Conservation (phyloP, 2,888 invertebrate genomes). For the Altica lythri region DNA sequence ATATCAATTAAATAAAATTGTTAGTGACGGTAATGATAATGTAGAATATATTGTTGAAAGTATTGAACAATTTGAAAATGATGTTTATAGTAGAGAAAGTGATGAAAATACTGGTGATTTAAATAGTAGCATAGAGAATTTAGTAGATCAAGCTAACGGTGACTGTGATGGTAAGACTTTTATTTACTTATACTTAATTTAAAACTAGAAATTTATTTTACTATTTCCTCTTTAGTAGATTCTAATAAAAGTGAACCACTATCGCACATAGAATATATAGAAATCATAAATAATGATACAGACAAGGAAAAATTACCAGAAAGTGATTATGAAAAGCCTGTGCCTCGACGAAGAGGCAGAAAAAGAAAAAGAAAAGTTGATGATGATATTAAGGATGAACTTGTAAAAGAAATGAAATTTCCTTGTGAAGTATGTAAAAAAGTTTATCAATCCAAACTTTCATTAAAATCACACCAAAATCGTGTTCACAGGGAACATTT, state of each 20-base stretch:
- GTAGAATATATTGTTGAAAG: no score
- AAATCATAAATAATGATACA: no score
- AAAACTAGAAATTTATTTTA: neutral
- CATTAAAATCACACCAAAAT: conserved; percentile 33
- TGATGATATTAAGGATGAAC: conserved; percentile 22
- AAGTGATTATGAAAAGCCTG: neutral
- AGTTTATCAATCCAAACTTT: conserved; percentile 19
- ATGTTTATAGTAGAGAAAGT: neutral
- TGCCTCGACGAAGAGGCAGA: neutral
- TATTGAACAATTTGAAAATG: neutral
- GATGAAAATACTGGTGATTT: no score
- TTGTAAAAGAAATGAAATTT: conserved; percentile 29
- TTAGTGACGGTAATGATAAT: no score
- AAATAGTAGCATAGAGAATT: no score
- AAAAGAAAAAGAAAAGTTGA: conserved; percentile 7
- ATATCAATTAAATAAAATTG: no score
- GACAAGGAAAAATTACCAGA: conserved; percentile 7
- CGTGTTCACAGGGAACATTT: conserved; percentile 27
- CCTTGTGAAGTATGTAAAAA: conserved; percentile 34
- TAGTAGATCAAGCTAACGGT: no score
- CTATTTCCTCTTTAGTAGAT: neutral
- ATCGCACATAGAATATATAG: conserved; percentile 19
- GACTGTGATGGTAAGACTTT: neutral
- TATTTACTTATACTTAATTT: neutral
- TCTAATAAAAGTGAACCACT: conserved; percentile 8